Base-by-base conservation (phyloP, 2,797 vertebrate genomes). In the Craterocephalus amniculus region DNA sequence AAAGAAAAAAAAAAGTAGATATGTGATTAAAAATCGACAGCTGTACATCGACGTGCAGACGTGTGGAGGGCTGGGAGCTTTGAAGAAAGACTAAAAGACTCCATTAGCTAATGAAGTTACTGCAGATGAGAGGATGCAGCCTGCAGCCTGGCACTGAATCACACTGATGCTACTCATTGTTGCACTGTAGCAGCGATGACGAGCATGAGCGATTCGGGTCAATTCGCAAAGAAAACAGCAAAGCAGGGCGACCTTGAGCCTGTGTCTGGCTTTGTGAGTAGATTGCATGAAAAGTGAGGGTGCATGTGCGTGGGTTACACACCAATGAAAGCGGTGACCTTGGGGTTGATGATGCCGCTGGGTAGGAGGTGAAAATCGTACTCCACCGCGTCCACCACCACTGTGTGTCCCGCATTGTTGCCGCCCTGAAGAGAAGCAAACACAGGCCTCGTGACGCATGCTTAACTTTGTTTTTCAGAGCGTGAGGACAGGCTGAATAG, bases 331-430 rank as follows among this genome's bases (percentile, higher is more conserved):
- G 97, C 96, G 26, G 94, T 98, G 87, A 95, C 97, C 67, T 97
- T 97, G 70, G 96, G 97, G 91, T 99, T 99, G 94, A 99, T 99
- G 93, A 99, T 99, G 86, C 98, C 98, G 88, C 98, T 99, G 82
- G 98, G 98, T 74, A 99, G 93, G 84, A 99, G 97, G 91, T 99
- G 98, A 83, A 99, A 99, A 87, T 99, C 95, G 75, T 99, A 99
- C 78, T 99, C 98, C 74, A 99, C 96, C 20, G 96, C 97, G 94
- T 96, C 97, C 20, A 99, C 97, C 81, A 99, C 98, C 82, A 99
- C 97, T 0, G 98, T 99, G 93, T 99, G 98, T 11, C 97, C 97
- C 13, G 98, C 98, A 81, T 99, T 99, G 94, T 99, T 99, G 55
- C 98, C 98, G 76, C 98, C 98, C 98, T 98, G 83, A 43, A 72